Evolutionary conservation across 1,140 invertebrate genomes (phyloP).

Genomic region (Drosophila melanica): DNA sequence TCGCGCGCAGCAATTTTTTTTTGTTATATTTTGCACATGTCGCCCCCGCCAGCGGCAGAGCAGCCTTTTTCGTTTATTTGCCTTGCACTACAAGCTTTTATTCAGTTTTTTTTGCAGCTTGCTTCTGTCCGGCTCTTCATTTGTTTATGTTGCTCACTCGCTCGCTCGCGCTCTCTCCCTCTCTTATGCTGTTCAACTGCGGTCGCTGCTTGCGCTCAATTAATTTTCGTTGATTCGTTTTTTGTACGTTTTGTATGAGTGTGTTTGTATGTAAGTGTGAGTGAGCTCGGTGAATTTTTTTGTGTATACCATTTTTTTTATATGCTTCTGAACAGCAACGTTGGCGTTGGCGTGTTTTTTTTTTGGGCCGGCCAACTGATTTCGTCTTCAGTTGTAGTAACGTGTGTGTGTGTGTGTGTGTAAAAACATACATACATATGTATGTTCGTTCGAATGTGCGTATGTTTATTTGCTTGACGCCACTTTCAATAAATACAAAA

Average conservation of each 20-base stretch:
- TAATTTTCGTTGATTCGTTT: conserved; percentile 81
- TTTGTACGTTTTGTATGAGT: conserved; percentile 49
- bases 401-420: conserved; percentile 13
- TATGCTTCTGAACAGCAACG: conserved; percentile 54
- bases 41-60: conserved; percentile 50
- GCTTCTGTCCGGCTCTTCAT: conserved; percentile 47
- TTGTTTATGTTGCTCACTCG: conserved; percentile 75
- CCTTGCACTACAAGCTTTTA: conserved; percentile 31
- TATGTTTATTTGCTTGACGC: conserved; percentile 24
- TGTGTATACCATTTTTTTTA: conserved; percentile 77
- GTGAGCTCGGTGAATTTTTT: conserved; percentile 58
- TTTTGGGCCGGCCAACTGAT: conserved; percentile 54
- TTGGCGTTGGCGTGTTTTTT: conserved; percentile 53
- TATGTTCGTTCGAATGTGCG: background rate
- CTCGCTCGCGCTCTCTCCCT: conserved; percentile 52
- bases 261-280: conserved; percentile 31
- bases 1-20: conserved; percentile 53
- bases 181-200: conserved; percentile 47
- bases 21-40: conserved; percentile 69
- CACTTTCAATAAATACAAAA: conserved; percentile 44
- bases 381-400: conserved; percentile 32
- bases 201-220: conserved; percentile 72
- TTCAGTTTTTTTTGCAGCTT: conserved; percentile 43
- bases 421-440: background rate
- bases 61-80: conserved; percentile 49